These are phyloP conservation scores for Caenorhabditis sp. DNA, from an alignment of 2,888 invertebrate species.

Conservation along the genomic window DNA sequence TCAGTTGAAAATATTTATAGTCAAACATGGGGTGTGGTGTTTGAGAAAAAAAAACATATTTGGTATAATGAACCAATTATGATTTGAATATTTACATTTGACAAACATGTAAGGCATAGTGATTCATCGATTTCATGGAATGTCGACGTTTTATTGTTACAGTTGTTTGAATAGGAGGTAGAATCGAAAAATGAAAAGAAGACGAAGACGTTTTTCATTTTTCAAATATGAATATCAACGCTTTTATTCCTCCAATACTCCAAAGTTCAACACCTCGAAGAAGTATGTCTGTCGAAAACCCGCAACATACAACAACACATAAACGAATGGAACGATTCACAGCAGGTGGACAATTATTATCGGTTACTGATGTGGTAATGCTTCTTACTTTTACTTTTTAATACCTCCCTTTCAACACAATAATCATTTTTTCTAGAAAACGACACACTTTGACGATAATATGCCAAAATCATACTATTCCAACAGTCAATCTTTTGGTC, in stretches of 20 bases:
- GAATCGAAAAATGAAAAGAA: constrained; percentile 13
- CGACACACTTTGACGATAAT: constrained; percentile 40
- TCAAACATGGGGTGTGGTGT: no score
- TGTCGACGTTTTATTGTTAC: background rate
- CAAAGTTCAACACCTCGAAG: constrained; percentile 5
- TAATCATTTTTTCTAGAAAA: constrained; percentile 21
- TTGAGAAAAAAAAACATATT: no score
- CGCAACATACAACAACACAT: constrained; percentile 37
- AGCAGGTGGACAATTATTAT: constrained; percentile 46
- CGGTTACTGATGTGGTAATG: constrained; percentile 46
- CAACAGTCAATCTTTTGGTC: constrained; percentile 6
- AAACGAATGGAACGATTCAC: constrained; percentile 50
- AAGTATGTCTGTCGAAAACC: constrained; percentile 13
- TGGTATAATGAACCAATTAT: constrained; percentile 2
- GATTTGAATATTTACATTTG: background rate
- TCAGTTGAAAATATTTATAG: no score
- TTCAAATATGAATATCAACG: constrained; percentile 20
- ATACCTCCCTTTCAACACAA: background rate
- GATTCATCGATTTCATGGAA: background rate
- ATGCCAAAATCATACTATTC: background rate
- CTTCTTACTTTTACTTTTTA: background rate
- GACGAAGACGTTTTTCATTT: constrained; percentile 12
- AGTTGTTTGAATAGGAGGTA: constrained; percentile 22
- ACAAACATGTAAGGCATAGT: background rate
- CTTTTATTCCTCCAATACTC: constrained; percentile 31